Percentiles rank a stretch among this genome's conserved stretches.
phyloP scores from a whole-genome alignment of 2,113 vertebrate species.

The Scatophagus argus region DNA sequence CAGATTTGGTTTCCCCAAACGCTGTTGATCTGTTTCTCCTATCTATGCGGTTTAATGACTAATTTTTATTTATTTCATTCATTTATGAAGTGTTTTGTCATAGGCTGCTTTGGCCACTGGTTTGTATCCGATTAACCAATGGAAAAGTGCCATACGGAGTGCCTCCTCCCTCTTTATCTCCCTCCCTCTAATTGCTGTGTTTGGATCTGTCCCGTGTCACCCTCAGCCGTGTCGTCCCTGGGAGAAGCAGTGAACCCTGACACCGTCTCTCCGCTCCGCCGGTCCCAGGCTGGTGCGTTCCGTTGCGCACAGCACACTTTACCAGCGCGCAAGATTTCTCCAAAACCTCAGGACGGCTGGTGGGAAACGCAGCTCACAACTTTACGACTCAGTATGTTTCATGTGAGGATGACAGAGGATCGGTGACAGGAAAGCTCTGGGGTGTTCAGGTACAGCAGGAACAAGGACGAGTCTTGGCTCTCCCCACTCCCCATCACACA shows the following conservation, averaged over 20 bases:
- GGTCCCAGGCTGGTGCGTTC: slow-evolving; percentile 52
- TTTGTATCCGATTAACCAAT: slow-evolving; percentile 39
- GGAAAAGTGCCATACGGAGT: slow-evolving; percentile 29
- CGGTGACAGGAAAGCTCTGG: slow-evolving; percentile 55
- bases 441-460: slow-evolving; percentile 32
- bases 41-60: neutral
- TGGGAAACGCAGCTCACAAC: slow-evolving; percentile 17
- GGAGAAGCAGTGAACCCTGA: slow-evolving; percentile 5
- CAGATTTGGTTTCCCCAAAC: too few species aligned
- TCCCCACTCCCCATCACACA: neutral
- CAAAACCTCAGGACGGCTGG: neutral
- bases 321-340: slow-evolving; percentile 3
- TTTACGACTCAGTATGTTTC: slow-evolving; percentile 28
- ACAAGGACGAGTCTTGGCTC: slow-evolving; percentile 16
- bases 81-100: neutral
- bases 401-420: slow-evolving; percentile 13
- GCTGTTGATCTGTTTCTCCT: neutral
- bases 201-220: slow-evolving; percentile 34
- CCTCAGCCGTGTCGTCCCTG: slow-evolving; percentile 9
- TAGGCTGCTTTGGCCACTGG: neutral
- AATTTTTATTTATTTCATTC: neutral
- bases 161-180: slow-evolving; percentile 22
- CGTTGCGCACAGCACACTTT: slow-evolving; percentile 43
- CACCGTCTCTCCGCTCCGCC: slow-evolving; percentile 5
- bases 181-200: slow-evolving; percentile 11